Conservation (phyloP, 2,797 vertebrate genomes). For the Zalophus californianus region DNA sequence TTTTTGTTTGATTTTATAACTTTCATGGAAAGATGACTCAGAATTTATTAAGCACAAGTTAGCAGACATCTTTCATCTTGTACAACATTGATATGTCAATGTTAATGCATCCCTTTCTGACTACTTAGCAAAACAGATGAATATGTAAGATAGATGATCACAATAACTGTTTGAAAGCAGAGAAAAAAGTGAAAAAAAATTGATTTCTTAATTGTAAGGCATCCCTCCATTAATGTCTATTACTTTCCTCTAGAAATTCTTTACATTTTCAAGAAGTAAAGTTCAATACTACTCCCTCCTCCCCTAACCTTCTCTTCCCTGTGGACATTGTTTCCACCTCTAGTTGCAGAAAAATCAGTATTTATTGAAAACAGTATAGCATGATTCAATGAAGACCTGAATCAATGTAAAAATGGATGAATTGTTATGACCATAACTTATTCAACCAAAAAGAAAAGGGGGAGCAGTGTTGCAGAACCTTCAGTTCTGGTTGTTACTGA, state of each 20-base stretch:
- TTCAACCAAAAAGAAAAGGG: not conserved
- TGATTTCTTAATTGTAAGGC: not conserved
- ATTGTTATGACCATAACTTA: not conserved
- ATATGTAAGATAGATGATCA: not conserved
- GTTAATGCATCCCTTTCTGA: not conserved
- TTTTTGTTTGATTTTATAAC: conserved; percentile 54
- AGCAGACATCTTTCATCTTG: not conserved
- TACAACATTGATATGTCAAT: not conserved
- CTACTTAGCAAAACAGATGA: not conserved
- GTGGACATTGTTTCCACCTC: not conserved
- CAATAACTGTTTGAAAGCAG: not conserved
- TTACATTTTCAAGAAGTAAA: conserved; percentile 15
- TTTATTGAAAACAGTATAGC: not conserved
- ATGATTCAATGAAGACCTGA: not conserved
- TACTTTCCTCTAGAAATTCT: not conserved
- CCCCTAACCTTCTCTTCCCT: not conserved
- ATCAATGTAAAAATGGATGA: conserved; percentile 11
- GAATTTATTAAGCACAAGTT: conserved; percentile 12
- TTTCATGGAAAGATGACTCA: conserved; percentile 19
- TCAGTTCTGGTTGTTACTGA: not conserved
- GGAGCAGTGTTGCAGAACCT: not conserved
- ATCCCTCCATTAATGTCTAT: not conserved
- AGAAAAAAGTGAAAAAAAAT: not conserved
- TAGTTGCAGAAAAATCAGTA: not conserved
- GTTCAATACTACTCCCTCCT: not conserved